These are phyloP conservation scores for Hyperoodon ampullatus DNA, from an alignment of 2,113 vertebrate genomes.

Conservation along the genomic window DNA sequence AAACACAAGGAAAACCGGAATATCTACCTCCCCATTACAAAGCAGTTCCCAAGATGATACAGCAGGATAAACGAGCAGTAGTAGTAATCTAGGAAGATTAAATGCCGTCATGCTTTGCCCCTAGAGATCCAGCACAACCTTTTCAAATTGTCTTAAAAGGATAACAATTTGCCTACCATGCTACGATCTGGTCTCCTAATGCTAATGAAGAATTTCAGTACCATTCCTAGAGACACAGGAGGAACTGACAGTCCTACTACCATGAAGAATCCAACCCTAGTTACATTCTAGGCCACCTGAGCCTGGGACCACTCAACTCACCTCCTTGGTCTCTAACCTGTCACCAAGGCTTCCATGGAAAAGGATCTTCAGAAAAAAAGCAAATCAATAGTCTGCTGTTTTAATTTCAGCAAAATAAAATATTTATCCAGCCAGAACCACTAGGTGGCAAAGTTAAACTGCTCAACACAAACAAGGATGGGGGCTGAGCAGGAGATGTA, in stretches of 20 bases:
- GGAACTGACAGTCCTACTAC: neutral
- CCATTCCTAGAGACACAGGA: neutral
- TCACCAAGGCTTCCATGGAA: constrained; percentile 8
- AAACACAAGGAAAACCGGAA: constrained; percentile 24
- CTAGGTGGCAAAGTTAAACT: constrained; percentile 87
- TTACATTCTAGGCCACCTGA: neutral
- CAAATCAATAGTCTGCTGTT: constrained; percentile 37
- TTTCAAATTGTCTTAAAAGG: constrained; percentile 45
- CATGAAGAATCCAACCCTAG: neutral
- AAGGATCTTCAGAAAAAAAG: constrained; percentile 27
- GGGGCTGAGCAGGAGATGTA: neutral
- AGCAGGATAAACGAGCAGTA: neutral
- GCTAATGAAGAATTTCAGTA: neutral
- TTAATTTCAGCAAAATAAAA: constrained; percentile 60
- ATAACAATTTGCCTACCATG: constrained; percentile 36
- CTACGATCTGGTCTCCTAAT: constrained; percentile 14
- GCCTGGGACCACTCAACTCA: neutral
- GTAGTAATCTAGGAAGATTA: neutral
- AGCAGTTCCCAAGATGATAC: constrained; percentile 6
- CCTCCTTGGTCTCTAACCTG: neutral
- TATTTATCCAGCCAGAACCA: constrained; percentile 72
- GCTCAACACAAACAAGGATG: constrained; percentile 38
- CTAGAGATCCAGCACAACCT: constrained; percentile 8
- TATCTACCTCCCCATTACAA: neutral
- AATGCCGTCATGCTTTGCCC: neutral